Evolutionary conservation across 1,140 invertebrate genomes (phyloP).

Genomic region (Aphaenogaster ashmeadi): DNA sequence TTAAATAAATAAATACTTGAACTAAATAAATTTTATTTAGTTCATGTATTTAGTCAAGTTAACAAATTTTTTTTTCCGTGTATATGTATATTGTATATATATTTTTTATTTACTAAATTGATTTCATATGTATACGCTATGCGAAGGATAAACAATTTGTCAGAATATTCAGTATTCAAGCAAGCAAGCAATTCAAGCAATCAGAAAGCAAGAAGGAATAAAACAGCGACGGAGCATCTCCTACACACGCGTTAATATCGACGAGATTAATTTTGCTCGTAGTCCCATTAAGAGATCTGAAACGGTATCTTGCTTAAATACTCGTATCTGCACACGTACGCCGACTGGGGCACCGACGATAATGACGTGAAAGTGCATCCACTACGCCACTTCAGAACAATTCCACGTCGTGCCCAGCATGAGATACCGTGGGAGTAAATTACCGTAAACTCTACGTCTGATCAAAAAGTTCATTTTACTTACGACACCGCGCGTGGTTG

Average conservation of each 20-base stretch:
- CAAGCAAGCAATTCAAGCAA: too few relatives aligned
- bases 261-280: neutral
- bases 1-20: too few relatives aligned
- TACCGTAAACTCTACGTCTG: slow-evolving; percentile 15
- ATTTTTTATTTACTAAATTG: neutral
- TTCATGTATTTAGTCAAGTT: too few relatives aligned
- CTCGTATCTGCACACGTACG: neutral
- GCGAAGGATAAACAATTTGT: neutral
- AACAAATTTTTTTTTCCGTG: too few relatives aligned
- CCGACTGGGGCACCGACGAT: neutral
- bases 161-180: neutral
- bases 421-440: slow-evolving; percentile 51
- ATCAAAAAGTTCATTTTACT: slow-evolving; percentile 17
- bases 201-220: neutral
- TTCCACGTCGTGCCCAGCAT: slow-evolving; percentile 9
- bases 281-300: neutral
- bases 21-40: too few relatives aligned
- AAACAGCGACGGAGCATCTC: neutral
- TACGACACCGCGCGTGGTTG: slow-evolving; percentile 34
- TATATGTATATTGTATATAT: too few relatives aligned
- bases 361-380: slow-evolving; percentile 65
- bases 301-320: slow-evolving; percentile 37
- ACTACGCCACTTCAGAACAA: slow-evolving; percentile 31
- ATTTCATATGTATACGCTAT: neutral
- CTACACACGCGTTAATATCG: neutral